Base-by-base conservation (phyloP, 37 sponge, comb jelly and placozoan genomes). In the Sycon ciliatum region DNA sequence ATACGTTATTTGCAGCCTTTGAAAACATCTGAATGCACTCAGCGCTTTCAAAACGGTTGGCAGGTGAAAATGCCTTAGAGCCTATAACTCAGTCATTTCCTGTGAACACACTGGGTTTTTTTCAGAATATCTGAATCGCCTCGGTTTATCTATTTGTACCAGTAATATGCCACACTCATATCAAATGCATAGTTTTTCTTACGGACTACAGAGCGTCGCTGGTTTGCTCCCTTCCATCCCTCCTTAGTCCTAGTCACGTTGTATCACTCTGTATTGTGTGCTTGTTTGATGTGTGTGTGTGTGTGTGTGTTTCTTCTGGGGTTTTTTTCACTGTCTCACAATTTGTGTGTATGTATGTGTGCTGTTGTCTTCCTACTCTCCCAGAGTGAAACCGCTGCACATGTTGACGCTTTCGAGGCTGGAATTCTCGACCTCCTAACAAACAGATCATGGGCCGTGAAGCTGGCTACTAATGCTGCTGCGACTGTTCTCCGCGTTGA, bases 381-480 rank as follows among this genome's bases (percentile, higher is more conserved):
- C 18, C 29, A 75, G 49, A 34, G 29, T 56, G 79, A 54, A 78
- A 80, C 80, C 7, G 69, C 80, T 5, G 73, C 68, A 49, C 80
- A 83, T 31, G 78, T 78, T 49, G 80, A 86, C 37, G 79, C 67
- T 28, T 27, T 46, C 24, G 81, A 66, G 30, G 67, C 65, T 32
- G 76, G 80, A 23, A 78, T 95, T 0, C 37, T 79, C 42, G 98
- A 96, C 68, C 74, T 84, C 34, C 88, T 76, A 58, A 53, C 83
- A 18, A 64, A 73, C 73, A 88, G 85, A 67, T 68, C 76, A 46
- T 96, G 92, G 99, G 99, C 85, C 1, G 68, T 96, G 63, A 96
- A 92, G 74, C 83, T 91, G 20, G 88, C 99, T 23, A 76, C 85
- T n/a, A 77, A 81, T 61, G 93, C 93, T 28, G 93, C 86, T n/a